A percentile compares a stretch with the other conserved stretches of the same genome.
phyloP scores from a whole-genome alignment of 1,140 invertebrate species.

The Thaumatotibia leucotreta region DNA sequence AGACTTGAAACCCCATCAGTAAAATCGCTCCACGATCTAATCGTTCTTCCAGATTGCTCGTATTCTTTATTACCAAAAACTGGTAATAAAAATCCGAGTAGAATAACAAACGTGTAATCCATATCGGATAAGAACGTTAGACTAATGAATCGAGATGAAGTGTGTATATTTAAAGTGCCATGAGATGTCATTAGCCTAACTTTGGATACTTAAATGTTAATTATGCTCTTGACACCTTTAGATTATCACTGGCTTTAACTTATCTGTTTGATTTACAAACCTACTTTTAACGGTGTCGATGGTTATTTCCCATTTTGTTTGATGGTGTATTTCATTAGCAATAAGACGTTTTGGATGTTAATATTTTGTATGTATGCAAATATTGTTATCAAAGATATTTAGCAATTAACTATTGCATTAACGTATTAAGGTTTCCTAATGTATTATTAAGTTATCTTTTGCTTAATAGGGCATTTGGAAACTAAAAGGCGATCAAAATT shows the following conservation, averaged over 20 bases:
- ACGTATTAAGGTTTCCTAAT: too few relatives aligned
- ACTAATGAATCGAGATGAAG: neutral
- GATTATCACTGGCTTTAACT: constrained; percentile 7
- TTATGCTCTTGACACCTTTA: neutral
- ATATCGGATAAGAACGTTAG: neutral
- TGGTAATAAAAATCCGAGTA: neutral
- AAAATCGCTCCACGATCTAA: neutral
- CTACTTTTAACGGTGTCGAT: neutral
- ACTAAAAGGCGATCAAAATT: too few relatives aligned
- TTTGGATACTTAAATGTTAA: neutral
- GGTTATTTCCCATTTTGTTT: neutral
- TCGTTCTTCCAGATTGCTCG: neutral
- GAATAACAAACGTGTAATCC: neutral
- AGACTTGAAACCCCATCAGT: neutral
- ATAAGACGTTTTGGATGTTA: neutral
- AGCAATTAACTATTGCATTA: too few relatives aligned
- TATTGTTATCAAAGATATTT: too few relatives aligned
- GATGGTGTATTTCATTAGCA: neutral
- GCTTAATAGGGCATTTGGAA: too few relatives aligned
- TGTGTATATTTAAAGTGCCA: neutral
- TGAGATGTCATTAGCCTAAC: neutral
- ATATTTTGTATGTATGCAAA: too few relatives aligned
- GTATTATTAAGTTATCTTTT: too few relatives aligned
- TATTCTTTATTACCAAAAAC: neutral
- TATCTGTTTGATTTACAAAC: neutral